Evolutionary conservation across 92 coral and sea anemone genomes (phyloP).

Genomic region (Parazoanthus darwini): DNA sequence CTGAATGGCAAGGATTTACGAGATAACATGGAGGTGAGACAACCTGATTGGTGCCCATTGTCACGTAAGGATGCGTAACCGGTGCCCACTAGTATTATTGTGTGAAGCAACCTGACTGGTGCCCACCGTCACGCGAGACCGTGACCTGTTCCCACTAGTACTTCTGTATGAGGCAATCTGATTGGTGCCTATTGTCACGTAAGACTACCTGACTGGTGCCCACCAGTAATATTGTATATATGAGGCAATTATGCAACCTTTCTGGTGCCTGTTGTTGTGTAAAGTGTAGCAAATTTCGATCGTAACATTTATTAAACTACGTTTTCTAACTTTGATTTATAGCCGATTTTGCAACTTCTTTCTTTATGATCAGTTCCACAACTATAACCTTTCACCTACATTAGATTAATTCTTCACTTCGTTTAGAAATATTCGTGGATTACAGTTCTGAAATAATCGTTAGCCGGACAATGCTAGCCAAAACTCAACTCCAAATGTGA

Average conservation of each 20-base stretch:
- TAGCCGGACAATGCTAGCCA: not conserved
- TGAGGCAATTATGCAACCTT: not conserved
- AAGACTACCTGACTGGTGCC: not conserved
- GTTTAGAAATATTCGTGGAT: too few species aligned
- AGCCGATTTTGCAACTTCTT: too few species aligned
- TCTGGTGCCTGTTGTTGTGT: not conserved
- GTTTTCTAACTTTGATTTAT: too few species aligned
- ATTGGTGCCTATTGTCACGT: not conserved
- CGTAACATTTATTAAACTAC: not conserved
- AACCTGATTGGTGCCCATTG: not conserved
- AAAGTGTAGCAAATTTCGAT: not conserved
- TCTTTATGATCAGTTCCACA: too few species aligned
- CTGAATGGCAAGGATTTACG: constrained; percentile 85
- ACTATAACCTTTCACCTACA: too few species aligned
- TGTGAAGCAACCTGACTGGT: not conserved
- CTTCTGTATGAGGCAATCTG: constrained; percentile 58
- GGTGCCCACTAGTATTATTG: not conserved
- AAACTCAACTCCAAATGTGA: not conserved
- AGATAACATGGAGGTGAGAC: constrained; percentile 74
- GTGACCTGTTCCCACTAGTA: constrained; percentile 70
- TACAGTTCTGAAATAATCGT: not conserved
- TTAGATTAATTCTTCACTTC: not conserved
- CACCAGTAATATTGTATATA: too few species aligned
- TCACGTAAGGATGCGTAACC: too few species aligned
- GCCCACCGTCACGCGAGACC: not conserved